phyloP scores from a whole-genome alignment of 2,888 invertebrate species.

The Chelonus formosanus region DNA sequence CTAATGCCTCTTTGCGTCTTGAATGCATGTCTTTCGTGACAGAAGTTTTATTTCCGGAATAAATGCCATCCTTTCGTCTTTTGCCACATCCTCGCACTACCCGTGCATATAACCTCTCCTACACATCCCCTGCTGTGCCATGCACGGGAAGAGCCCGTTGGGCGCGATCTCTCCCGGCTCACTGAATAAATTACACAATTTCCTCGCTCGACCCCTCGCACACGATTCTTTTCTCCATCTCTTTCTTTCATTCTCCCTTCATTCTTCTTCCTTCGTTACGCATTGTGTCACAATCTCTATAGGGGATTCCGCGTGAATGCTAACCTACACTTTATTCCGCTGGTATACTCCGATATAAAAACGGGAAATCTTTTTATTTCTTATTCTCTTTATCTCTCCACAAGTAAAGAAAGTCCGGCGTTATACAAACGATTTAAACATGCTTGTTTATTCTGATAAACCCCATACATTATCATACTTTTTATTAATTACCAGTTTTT shows the following conservation, averaged over 20 bases:
- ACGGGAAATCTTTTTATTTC: conserved; percentile 3
- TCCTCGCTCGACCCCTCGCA: conserved; percentile 41
- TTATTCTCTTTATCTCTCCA: neutral
- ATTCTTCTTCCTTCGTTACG: conserved; percentile 36
- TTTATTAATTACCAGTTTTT: too few species aligned
- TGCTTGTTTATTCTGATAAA: too few species aligned
- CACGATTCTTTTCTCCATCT: conserved; percentile 25
- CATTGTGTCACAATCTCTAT: conserved; percentile 44
- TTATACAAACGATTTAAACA: neutral
- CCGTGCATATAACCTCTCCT: conserved; percentile 1
- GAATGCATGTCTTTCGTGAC: conserved; percentile 37
- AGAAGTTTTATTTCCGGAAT: conserved; percentile 43
- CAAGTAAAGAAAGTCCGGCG: too few species aligned
- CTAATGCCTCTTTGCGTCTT: conserved; percentile 11
- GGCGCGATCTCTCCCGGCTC: conserved; percentile 43
- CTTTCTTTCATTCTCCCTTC: conserved; percentile 3
- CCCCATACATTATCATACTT: too few species aligned
- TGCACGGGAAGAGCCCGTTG: conserved; percentile 33
- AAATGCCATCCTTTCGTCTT: conserved; percentile 40
- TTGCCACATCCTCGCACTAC: conserved; percentile 36
- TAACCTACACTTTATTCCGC: conserved; percentile 16
- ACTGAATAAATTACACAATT: conserved; percentile 56
- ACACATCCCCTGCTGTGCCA: conserved; percentile 21
- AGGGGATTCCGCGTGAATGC: conserved; percentile 30
- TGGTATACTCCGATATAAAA: neutral